phyloP scores from a whole-genome alignment of 2,113 vertebrate species.

The Chaetorhynchus papuensis region DNA sequence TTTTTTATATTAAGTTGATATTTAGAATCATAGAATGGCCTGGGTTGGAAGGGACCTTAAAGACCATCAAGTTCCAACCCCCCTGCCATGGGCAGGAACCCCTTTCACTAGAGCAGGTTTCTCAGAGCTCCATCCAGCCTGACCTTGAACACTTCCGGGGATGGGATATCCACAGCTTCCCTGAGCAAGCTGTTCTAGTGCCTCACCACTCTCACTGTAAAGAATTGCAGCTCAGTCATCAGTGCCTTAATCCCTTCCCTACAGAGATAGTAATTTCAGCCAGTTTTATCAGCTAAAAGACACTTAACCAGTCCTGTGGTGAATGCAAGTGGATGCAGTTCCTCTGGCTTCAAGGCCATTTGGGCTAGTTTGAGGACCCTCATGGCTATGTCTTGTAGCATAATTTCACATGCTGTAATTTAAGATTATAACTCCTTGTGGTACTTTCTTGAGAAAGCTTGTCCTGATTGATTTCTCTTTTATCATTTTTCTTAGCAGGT shows the following conservation, averaged over 20 bases:
- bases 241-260: background rate
- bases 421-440: background rate
- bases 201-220: background rate
- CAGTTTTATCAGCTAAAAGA: background rate
- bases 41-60: background rate
- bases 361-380: background rate
- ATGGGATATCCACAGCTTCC: background rate
- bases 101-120: background rate
- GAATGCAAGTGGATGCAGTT: background rate
- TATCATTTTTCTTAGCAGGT: slow-evolving; percentile 70
- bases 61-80: background rate
- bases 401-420: background rate
- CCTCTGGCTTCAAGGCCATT: background rate
- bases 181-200: background rate
- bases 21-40: background rate
- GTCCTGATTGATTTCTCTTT: slow-evolving; percentile 30
- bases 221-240: background rate
- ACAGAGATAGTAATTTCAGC: background rate
- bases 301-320: background rate
- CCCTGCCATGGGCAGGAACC: background rate
- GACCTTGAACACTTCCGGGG: background rate
- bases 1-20: background rate
- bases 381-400: background rate
- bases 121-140: background rate
- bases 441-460: background rate